phyloP scores from a whole-genome alignment of 2,113 vertebrate species.

The Trogon melanurus region DNA sequence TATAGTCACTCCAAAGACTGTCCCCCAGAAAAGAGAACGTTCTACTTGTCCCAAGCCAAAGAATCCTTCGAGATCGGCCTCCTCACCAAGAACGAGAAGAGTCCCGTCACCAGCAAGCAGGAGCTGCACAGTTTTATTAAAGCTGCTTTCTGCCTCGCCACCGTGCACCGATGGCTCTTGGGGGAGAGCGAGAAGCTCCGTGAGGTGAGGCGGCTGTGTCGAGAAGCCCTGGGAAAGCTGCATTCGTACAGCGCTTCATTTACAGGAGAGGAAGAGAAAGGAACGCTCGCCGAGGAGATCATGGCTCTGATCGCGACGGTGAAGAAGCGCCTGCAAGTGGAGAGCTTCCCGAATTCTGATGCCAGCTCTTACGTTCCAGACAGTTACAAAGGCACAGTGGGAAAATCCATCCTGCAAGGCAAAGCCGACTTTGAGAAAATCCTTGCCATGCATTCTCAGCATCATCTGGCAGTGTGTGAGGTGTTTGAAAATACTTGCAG shows the following conservation, averaged over 20 bases:
- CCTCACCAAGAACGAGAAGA: conserved; percentile 77
- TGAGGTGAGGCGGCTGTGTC: conserved; percentile 69
- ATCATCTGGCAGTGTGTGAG: conserved; percentile 84
- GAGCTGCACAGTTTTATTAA: conserved; percentile 91
- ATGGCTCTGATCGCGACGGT: conserved; percentile 76
- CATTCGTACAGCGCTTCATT: conserved; percentile 66
- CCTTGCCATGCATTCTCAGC: conserved; percentile 81
- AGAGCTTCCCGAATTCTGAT: conserved; percentile 80
- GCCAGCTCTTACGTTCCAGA: conserved; percentile 85
- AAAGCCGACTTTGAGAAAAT: conserved; percentile 75
- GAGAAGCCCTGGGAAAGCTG: conserved; percentile 79
- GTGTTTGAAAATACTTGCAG: conserved; percentile 70
- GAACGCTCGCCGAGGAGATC: conserved; percentile 76
- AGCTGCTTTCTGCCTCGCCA: conserved; percentile 85
- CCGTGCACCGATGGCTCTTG: conserved; percentile 77
- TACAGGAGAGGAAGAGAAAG: conserved; percentile 69
- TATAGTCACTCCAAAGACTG: conserved; percentile 87
- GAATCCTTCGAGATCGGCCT: conserved; percentile 91
- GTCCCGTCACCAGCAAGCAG: conserved; percentile 84
- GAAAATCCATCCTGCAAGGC: conserved; percentile 56
- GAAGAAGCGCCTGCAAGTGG: conserved; percentile 75
- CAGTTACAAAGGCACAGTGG: conserved; percentile 70
- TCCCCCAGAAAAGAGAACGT: conserved; percentile 58
- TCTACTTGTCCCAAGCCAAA: conserved; percentile 80
- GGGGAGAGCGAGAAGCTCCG: conserved; percentile 14